phyloP scores from a whole-genome alignment of 1,140 invertebrate genomes.

The Vanessa atalanta region DNA sequence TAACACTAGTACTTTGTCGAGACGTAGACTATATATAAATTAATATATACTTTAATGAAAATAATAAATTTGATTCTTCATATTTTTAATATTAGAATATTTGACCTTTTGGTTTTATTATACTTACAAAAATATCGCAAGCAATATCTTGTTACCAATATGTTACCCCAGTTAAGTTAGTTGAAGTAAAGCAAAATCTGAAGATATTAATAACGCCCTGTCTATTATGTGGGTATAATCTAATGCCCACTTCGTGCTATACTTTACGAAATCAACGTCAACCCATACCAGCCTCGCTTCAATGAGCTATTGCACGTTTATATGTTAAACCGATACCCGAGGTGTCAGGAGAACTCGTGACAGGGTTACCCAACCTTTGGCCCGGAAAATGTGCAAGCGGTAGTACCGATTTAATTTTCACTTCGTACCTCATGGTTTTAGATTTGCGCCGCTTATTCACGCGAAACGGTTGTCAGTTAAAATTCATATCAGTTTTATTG shows the following conservation, averaged over 20 bases:
- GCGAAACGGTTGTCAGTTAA: conserved; percentile 36
- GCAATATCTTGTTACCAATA: background rate
- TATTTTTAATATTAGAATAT: background rate
- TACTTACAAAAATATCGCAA: background rate
- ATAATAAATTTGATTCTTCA: background rate
- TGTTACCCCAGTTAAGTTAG: background rate
- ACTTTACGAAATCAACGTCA: conserved; percentile 43
- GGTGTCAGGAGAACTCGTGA: conserved; percentile 47
- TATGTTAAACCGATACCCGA: conserved; percentile 43
- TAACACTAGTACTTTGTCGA: too few relatives aligned
- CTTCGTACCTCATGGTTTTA: conserved; percentile 33
- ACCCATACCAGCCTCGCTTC: conserved; percentile 31
- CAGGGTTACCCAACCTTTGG: conserved; percentile 44
- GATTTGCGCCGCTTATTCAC: conserved; percentile 27
- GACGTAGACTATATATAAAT: too few relatives aligned
- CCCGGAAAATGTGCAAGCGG: conserved; percentile 41
- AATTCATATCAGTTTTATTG: conserved; percentile 29
- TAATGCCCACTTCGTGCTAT: conserved; percentile 34
- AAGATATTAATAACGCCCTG: conserved; percentile 24
- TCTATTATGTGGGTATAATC: conserved; percentile 27
- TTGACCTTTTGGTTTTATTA: background rate
- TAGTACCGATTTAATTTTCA: conserved; percentile 38
- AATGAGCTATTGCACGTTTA: conserved; percentile 46
- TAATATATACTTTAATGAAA: too few relatives aligned
- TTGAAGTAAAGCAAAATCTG: conserved; percentile 12